Base-by-base conservation (phyloP, 2,888 invertebrate genomes). In the Pachymerium ferrugineum region DNA sequence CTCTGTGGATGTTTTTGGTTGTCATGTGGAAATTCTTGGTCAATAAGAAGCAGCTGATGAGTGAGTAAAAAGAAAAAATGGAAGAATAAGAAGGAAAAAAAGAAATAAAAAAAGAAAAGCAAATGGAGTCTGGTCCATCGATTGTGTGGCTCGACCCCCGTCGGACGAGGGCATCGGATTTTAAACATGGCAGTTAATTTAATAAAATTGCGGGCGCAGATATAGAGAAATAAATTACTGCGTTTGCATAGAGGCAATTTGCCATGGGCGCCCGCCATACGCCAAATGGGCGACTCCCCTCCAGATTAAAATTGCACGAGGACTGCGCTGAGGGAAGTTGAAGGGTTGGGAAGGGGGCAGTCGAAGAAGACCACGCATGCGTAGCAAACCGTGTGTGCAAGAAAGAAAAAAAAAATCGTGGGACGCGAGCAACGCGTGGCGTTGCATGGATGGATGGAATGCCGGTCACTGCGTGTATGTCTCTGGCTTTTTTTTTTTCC, bases 211-310 rank as follows among this genome's bases (percentile, higher is more conserved):
- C 47, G 70, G 72, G 74, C 35, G 71, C 71, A 54, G 42, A 73
- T 73, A 75, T 73, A 75, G 73, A 73, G 75, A 76, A 76, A 76
- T 76, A 76, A 76, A 76, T 76, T 74, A 76, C 76, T 67, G 71
- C 70, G 73, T 74, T 76, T 74, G 76, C 76, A 76, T 76, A 67
- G 72, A 28, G 72, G 47, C 47, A 54, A 28, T 28, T 28, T 35
- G 42, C 71, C 38, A 42, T 33, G 42, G 28, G 42, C 33, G 71
- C 71, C 42, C 35, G 38, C 35, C 33, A 31, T 31, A 71, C 71
- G 31, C 35, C 35, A 31, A 38, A 71, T 62, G 31, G 38, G 47
- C 47, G 72, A 35, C 70, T 35, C 31, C 70, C 70, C 72, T 22
- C 62, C 30, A 54, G 68, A 54, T 33, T 73, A 68, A 54, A 68